Conservation (phyloP, 2,888 invertebrate genomes). For the Thecophora atra region DNA sequence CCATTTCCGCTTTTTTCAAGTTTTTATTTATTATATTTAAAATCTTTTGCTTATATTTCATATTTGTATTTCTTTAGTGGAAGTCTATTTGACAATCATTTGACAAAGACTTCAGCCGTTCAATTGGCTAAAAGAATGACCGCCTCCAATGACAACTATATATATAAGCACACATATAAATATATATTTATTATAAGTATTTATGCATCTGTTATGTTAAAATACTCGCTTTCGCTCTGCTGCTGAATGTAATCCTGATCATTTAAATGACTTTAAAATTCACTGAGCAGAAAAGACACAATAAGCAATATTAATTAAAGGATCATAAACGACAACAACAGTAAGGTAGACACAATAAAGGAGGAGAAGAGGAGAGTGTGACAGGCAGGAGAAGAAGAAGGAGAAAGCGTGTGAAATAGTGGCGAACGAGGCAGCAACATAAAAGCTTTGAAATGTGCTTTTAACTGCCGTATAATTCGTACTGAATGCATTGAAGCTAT, state of each 20-base stretch:
- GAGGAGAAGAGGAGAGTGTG: not conserved
- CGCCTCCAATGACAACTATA: no score
- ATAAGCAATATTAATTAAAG: slow-evolving; percentile 19
- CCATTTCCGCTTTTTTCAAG: no score
- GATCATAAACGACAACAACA: not conserved
- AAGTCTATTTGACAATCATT: no score
- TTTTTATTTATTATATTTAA: no score
- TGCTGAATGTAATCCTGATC: not conserved
- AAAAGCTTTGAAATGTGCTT: not conserved
- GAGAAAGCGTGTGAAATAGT: not conserved
- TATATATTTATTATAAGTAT: no score
- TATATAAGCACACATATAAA: no score
- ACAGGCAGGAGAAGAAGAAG: not conserved
- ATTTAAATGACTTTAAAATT: slow-evolving; percentile 13
- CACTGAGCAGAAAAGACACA: not conserved
- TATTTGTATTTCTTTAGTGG: no score
- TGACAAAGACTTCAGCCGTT: no score
- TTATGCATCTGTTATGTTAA: not conserved
- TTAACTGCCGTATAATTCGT: not conserved
- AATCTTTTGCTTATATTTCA: no score
- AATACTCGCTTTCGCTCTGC: not conserved
- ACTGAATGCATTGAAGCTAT: no score
- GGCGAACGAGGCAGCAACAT: not conserved
- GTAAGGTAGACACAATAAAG: not conserved
- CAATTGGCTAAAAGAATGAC: no score